Evolutionary conservation across 2,113 vertebrate species (phyloP).

Genomic region (Petrocephalus microphthalmus): DNA sequence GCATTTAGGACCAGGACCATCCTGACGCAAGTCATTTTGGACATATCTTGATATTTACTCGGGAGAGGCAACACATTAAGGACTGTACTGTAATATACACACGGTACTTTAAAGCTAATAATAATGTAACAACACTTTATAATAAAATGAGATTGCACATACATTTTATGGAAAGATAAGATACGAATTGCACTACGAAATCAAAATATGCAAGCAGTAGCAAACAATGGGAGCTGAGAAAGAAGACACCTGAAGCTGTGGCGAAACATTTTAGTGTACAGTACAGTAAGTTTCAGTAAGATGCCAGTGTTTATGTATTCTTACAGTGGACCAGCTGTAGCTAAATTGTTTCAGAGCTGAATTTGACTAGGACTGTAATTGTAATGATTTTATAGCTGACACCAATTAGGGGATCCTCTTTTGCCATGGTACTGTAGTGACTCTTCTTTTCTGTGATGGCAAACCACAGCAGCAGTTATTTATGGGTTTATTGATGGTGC

Average conservation of each 20-base stretch:
- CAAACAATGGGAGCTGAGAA: neutral
- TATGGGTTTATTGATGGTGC: neutral
- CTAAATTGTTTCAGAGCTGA: neutral
- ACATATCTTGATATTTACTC: neutral
- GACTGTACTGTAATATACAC: neutral
- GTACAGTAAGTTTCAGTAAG: neutral
- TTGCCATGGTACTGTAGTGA: neutral
- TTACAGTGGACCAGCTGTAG: neutral
- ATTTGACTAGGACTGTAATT: neutral
- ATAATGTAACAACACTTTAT: neutral
- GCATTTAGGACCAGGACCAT: neutral
- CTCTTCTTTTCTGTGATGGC: neutral
- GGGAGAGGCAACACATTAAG: neutral
- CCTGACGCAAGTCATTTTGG: neutral
- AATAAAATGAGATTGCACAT: neutral
- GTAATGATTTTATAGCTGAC: neutral
- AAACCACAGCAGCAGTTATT: neutral
- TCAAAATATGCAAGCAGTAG: neutral
- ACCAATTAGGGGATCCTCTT: neutral
- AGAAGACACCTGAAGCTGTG: neutral
- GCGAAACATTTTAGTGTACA: neutral
- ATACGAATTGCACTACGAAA: neutral
- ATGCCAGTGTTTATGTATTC: neutral
- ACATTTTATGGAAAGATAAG: neutral
- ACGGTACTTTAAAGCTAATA: neutral